These are phyloP conservation scores for Anolis apletophallus DNA, from an alignment of 2,797 vertebrate genomes.

Conservation along the genomic window DNA sequence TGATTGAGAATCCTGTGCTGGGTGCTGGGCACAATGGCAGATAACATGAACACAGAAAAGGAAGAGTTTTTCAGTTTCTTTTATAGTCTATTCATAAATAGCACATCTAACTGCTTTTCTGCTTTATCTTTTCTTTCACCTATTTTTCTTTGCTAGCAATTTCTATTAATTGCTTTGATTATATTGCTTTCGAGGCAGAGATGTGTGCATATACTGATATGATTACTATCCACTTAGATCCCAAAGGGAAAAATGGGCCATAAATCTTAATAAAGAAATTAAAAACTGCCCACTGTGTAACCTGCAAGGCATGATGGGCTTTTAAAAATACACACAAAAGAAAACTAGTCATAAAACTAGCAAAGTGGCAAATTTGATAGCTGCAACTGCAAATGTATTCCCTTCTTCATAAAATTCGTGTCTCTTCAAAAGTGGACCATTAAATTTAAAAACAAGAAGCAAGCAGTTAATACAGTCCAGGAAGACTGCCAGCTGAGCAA, in stretches of 20 bases:
- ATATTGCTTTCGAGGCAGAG: background rate
- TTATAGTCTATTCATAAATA: background rate
- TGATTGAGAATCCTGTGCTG: background rate
- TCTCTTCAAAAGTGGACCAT: constrained; percentile 20
- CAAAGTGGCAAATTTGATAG: background rate
- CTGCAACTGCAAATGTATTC: background rate
- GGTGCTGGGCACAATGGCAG: background rate
- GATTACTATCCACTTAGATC: constrained; percentile 9
- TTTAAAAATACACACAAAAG: background rate
- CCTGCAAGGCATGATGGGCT: background rate
- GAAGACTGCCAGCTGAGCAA: constrained; percentile 15
- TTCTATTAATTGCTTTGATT: constrained; percentile 27
- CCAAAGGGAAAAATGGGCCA: background rate
- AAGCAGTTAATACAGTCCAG: constrained; percentile 19
- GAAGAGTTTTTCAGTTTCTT: background rate
- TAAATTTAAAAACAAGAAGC: constrained; percentile 16
- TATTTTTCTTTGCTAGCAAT: background rate
- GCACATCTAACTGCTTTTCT: background rate
- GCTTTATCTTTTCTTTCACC: background rate
- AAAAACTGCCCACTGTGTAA: constrained; percentile 3
- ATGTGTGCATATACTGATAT: background rate
- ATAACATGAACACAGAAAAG: background rate
- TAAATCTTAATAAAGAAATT: constrained; percentile 20
- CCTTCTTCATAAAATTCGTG: constrained; percentile 4
- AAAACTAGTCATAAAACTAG: constrained; percentile 13